Conservation (phyloP, 2,888 invertebrate species). For the Rosalia funebris region DNA sequence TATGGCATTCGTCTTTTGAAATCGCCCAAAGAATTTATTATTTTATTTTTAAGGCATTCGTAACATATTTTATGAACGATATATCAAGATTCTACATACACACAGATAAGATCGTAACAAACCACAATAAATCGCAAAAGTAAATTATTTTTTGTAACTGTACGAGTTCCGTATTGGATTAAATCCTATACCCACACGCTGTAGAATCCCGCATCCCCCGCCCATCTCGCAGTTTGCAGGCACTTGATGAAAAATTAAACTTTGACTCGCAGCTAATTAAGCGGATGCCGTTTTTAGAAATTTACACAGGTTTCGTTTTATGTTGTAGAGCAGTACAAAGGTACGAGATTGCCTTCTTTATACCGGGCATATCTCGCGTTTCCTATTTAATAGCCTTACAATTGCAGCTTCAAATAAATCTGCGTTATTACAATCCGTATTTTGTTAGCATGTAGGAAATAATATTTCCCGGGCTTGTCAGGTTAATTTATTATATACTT, state of each 20-base stretch:
- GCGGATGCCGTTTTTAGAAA: slow-evolving; percentile 48
- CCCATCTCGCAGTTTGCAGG: slow-evolving; percentile 34
- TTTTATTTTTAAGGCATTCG: too few species aligned
- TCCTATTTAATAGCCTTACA: slow-evolving; percentile 14
- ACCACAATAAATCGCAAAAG: too few species aligned
- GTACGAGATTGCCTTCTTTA: slow-evolving; percentile 40
- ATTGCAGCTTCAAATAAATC: slow-evolving; percentile 16
- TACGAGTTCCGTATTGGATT: too few species aligned
- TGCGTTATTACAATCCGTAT: slow-evolving; percentile 25
- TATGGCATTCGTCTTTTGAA: too few species aligned
- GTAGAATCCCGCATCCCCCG: too few species aligned
- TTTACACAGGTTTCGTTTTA: slow-evolving; percentile 46
- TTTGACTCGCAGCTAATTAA: slow-evolving; percentile 49
- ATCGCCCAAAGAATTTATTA: too few species aligned
- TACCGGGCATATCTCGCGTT: slow-evolving; percentile 9
- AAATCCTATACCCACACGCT: too few species aligned
- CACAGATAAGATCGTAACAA: too few species aligned
- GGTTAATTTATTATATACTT: slow-evolving; percentile 18
- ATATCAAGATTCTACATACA: too few species aligned
- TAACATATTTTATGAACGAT: too few species aligned
- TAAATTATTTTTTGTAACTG: too few species aligned
- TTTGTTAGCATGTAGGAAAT: slow-evolving; percentile 13
- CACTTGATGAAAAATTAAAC: slow-evolving; percentile 51
- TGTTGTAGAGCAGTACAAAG: slow-evolving; percentile 35
- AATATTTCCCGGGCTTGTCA: slow-evolving; percentile 23